Evolutionary conservation across 2,113 vertebrate species (phyloP).

Genomic region (Neogobius melanostomus): DNA sequence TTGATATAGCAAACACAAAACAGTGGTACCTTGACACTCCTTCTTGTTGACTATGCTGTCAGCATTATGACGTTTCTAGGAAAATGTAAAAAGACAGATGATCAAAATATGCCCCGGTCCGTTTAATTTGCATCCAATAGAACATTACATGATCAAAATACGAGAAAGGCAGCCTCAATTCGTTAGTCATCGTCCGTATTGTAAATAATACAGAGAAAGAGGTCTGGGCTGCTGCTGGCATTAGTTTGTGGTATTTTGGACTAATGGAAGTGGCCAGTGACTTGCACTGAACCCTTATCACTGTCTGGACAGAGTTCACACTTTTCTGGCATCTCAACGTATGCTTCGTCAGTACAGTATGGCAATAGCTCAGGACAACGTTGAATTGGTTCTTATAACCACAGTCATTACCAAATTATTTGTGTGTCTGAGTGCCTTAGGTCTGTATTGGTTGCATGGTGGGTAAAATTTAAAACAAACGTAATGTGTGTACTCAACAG

Average conservation of each 20-base stretch:
- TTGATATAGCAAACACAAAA: neutral
- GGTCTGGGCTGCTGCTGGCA: neutral
- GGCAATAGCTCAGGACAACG: neutral
- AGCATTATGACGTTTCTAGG: slow-evolving; percentile 96
- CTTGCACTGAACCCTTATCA: neutral
- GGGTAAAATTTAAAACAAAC: no score
- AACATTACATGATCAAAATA: neutral
- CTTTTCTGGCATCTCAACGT: neutral
- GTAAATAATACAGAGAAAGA: neutral
- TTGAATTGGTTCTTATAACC: no score
- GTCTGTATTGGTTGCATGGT: no score
- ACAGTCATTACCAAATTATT: neutral
- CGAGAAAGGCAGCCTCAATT: neutral
- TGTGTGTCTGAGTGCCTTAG: neutral
- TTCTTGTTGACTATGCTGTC: slow-evolving; percentile 95
- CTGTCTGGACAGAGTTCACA: neutral
- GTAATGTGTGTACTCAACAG: no score
- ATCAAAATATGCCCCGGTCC: neutral
- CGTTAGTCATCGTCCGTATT: neutral
- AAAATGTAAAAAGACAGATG: slow-evolving; percentile 37
- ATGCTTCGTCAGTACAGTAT: neutral
- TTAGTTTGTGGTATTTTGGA: neutral
- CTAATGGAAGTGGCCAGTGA: neutral
- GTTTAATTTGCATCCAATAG: neutral
- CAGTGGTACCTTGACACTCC: slow-evolving; percentile 86